Conservation (phyloP, 2,797 vertebrate genomes). For the Alca torda region DNA sequence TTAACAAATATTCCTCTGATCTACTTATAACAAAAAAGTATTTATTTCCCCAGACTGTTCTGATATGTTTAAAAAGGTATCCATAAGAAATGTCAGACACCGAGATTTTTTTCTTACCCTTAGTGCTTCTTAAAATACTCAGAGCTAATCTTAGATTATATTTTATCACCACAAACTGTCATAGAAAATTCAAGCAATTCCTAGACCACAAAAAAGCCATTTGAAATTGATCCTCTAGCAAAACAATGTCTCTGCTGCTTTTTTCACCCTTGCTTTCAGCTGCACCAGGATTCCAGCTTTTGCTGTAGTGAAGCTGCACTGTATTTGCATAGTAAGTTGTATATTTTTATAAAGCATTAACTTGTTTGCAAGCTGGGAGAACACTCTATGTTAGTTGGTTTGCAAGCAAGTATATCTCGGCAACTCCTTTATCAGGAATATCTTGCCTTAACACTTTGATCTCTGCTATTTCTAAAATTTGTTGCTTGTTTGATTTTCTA, state of each 20-base stretch:
- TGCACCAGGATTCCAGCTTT: neutral
- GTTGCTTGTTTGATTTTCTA: constrained; percentile 19
- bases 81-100: neutral
- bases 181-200: constrained; percentile 31
- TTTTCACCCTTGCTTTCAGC: neutral
- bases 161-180: neutral
- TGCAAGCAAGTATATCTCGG: neutral
- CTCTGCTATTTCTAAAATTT: constrained; percentile 33
- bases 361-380: neutral
- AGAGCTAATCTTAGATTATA: constrained; percentile 10
- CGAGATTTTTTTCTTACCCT: neutral
- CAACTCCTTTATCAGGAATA: neutral
- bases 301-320: neutral
- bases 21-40: neutral
- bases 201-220: neutral
- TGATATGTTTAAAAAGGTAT: neutral
- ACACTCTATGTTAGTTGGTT: neutral
- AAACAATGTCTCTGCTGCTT: constrained; percentile 6
- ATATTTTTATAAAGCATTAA: constrained; percentile 2
- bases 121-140: constrained; percentile 11
- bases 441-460: neutral
- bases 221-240: neutral
- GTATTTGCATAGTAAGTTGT: neutral
- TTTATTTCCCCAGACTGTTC: neutral
- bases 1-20: neutral